Evolutionary conservation across 1,140 invertebrate genomes (phyloP).

Genomic region (Holcopasites calliopsidis): DNA sequence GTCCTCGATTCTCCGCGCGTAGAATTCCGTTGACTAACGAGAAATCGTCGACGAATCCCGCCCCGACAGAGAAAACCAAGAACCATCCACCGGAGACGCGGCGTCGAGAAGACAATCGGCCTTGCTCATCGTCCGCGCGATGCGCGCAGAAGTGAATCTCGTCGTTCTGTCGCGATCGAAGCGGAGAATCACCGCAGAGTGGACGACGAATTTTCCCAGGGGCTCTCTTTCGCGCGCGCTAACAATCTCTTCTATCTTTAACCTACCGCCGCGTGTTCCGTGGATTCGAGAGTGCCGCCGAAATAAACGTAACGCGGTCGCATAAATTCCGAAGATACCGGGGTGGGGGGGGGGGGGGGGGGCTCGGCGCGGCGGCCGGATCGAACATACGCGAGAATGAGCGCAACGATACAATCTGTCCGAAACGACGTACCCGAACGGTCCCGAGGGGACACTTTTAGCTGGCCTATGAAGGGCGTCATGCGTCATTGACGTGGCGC

Average conservation of each 20-base stretch:
- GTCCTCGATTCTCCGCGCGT: neutral
- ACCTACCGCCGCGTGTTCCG: conserved; percentile 24
- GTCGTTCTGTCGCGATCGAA: neutral
- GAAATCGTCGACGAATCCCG: no score
- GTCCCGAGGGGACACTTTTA: conserved; percentile 23
- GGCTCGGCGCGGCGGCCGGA: no score
- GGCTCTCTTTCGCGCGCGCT: conserved; percentile 8
- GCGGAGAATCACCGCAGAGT: neutral
- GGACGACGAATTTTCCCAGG: conserved; percentile 6
- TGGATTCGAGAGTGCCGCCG: conserved; percentile 24
- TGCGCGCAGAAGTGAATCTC: neutral
- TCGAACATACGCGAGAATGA: conserved; percentile 36
- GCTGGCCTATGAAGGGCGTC: conserved; percentile 46
- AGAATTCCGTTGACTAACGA: conserved; percentile 1
- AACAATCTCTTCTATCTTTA: conserved; percentile 49
- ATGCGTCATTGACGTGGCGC: conserved; percentile 43
- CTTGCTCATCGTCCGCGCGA: conserved; percentile 4
- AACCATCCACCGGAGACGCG: neutral
- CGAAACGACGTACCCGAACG: conserved; percentile 28
- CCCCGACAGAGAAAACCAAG: neutral
- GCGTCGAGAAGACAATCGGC: neutral
- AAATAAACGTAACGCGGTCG: conserved; percentile 45
- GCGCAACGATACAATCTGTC: conserved; percentile 44
- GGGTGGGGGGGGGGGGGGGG: no score
- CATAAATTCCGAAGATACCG: conserved; percentile 40